Evolutionary conservation across 2,797 vertebrate species (phyloP).

Genomic region (Coracias cyanogaster): DNA sequence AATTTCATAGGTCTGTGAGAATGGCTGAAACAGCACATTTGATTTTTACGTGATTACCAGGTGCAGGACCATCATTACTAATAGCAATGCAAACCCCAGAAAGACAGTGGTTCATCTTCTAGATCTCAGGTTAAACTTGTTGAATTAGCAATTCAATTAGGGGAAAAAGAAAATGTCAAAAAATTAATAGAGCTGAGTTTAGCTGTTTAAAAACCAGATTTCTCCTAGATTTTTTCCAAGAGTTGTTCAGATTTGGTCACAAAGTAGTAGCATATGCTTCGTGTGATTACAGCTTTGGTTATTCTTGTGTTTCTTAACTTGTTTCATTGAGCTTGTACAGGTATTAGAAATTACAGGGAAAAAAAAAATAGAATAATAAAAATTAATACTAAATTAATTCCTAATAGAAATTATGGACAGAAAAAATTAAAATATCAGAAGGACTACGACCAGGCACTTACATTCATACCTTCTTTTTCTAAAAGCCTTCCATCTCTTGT

Average conservation of each 20-base stretch:
- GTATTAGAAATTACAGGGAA: not conserved
- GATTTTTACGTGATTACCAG: not conserved
- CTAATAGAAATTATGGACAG: not conserved
- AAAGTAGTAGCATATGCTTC: not conserved
- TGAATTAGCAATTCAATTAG: not conserved
- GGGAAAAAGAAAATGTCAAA: not conserved
- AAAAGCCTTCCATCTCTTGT: not conserved
- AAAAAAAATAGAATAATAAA: too few relatives aligned
- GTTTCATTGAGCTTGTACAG: not conserved
- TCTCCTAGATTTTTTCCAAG: not conserved
- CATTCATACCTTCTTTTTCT: not conserved
- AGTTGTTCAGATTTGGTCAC: not conserved
- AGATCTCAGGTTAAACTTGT: not conserved
- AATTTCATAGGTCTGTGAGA: not conserved
- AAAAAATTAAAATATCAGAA: not conserved
- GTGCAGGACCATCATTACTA: not conserved
- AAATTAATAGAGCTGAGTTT: not conserved
- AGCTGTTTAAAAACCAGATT: not conserved
- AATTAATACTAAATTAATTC: too few relatives aligned
- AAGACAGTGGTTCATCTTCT: not conserved
- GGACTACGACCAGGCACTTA: not conserved
- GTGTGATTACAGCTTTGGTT: not conserved
- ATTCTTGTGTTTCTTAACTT: not conserved
- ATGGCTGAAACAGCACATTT: not conserved
- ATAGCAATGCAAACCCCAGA: not conserved